A percentile compares a stretch with the other conserved stretches of the same genome.
These are phyloP conservation scores for Cordilura impudica DNA, from an alignment of 2,888 invertebrate genomes.

Conservation along the genomic window DNA sequence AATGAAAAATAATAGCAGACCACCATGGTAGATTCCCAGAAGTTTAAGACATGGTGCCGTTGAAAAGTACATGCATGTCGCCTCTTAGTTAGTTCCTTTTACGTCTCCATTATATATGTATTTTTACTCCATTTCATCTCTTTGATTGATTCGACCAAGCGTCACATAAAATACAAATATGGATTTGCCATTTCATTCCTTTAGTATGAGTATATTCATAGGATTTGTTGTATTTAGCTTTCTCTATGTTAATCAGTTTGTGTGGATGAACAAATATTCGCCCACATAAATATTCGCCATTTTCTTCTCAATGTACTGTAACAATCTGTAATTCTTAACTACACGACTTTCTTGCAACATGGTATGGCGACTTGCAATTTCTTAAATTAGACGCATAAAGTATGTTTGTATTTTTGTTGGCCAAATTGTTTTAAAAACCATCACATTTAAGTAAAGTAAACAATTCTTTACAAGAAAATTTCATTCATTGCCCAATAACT, in stretches of 20 bases:
- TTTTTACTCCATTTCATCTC: too few species aligned
- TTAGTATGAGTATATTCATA: not conserved
- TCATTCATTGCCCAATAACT: too few species aligned
- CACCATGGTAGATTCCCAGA: too few species aligned
- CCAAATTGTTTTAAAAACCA: conserved; percentile 60
- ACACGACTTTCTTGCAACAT: conserved; percentile 53
- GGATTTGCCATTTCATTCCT: not conserved
- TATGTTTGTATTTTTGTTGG: conserved; percentile 21
- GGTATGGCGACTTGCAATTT: conserved; percentile 45
- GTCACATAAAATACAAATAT: not conserved
- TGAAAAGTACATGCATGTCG: too few species aligned
- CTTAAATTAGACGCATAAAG: conserved; percentile 14
- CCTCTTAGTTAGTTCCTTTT: too few species aligned
- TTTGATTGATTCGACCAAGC: not conserved
- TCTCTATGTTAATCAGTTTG: not conserved
- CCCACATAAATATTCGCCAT: not conserved
- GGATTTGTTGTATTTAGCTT: not conserved
- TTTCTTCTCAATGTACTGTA: not conserved
- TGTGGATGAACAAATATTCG: too few species aligned
- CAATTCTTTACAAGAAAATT: conserved; percentile 2
- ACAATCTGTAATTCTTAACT: not conserved
- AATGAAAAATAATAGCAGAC: too few species aligned
- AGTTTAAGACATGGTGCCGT: too few species aligned
- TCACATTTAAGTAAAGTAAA: conserved; percentile 57
- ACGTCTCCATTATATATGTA: too few species aligned